Evolutionary conservation across 2,797 vertebrate species (phyloP).

Genomic region (Novumbra hubbsi): DNA sequence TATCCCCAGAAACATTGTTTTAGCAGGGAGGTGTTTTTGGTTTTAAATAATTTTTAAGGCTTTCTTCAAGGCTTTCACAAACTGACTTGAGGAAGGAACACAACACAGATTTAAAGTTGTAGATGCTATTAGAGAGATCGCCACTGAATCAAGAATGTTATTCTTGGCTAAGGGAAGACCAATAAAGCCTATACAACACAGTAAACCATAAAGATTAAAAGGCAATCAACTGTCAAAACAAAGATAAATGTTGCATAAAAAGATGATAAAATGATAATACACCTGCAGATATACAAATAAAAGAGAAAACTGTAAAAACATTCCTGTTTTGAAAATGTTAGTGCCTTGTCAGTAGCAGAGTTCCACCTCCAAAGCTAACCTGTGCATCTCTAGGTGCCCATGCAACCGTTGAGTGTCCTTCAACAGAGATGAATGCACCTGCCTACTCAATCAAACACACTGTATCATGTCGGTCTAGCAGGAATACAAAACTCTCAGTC

Average conservation of each 20-base stretch:
- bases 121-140: background rate
- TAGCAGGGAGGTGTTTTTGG: constrained; percentile 36
- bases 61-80: constrained; percentile 6
- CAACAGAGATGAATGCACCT: constrained; percentile 57
- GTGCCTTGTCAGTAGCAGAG: constrained; percentile 1
- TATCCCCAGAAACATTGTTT: constrained; percentile 39
- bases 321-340: constrained; percentile 9
- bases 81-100: constrained; percentile 17
- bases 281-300: background rate
- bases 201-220: background rate
- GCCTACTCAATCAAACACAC: constrained; percentile 48
- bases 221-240: too few species aligned
- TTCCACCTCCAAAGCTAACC: constrained; percentile 34
- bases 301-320: too few species aligned
- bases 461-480: constrained; percentile 56
- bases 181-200: background rate
- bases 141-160: background rate
- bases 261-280: background rate
- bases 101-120: background rate
- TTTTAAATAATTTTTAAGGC: constrained; percentile 42
- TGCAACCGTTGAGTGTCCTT: constrained; percentile 61
- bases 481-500: constrained; percentile 52
- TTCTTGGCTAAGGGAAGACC: background rate
- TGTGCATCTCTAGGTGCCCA: constrained; percentile 43
- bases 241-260: background rate